A percentile compares a stretch with the other conserved stretches of the same genome.
Evolutionary conservation across 2,888 invertebrate species (phyloP).

Genomic region (Trichogramma dendrolimi): DNA sequence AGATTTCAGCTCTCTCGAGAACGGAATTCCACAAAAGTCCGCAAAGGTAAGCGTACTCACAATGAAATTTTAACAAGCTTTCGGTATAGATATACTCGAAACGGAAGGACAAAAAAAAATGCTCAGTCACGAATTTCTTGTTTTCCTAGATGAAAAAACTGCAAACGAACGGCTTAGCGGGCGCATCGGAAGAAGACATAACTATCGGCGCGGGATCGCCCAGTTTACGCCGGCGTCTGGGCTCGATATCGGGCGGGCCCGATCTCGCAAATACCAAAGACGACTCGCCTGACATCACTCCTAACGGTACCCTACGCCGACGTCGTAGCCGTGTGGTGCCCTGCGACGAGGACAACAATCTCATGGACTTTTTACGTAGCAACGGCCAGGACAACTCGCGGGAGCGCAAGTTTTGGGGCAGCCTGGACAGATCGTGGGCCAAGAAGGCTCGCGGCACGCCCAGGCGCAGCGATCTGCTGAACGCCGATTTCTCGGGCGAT

Average conservation of each 20-base stretch:
- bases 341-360: conserved; percentile 76
- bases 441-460: conserved; percentile 71
- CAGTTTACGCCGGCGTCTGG: conserved; percentile 63
- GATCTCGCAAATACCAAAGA: conserved; percentile 51
- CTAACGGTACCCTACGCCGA: conserved; percentile 80
- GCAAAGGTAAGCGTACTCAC: conserved; percentile 42
- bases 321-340: conserved; percentile 76
- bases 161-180: conserved; percentile 51
- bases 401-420: conserved; percentile 80
- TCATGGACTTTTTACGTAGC: conserved; percentile 80
- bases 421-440: conserved; percentile 82
- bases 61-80: too few species aligned
- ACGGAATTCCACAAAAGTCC: conserved; percentile 59
- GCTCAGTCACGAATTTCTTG: neutral
- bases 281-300: conserved; percentile 72
- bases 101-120: neutral
- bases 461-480: conserved; percentile 73
- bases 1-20: conserved; percentile 74
- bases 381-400: conserved; percentile 72
- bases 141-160: conserved; percentile 47
- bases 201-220: conserved; percentile 63
- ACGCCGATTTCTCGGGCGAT: conserved; percentile 69
- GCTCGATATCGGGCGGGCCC: conserved; percentile 56
- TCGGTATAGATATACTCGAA: neutral
- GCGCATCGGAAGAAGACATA: conserved; percentile 62